Percentiles rank a stretch among this genome's conserved stretches.
Evolutionary conservation across 2,113 vertebrate species (phyloP).

Genomic region (Clarias macrocephalus): DNA sequence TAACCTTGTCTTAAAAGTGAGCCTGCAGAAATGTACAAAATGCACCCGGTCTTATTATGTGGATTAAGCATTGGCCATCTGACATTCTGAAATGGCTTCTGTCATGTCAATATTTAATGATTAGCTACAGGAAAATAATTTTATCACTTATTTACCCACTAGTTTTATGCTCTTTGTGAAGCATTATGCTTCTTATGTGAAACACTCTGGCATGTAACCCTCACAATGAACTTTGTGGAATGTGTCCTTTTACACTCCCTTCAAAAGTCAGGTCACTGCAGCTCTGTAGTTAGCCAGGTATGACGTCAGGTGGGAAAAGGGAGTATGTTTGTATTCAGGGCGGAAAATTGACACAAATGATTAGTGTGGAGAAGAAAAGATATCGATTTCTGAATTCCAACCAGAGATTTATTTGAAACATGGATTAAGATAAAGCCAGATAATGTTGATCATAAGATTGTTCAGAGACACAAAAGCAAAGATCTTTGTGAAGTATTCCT

Average conservation of each 20-base stretch:
- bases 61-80: neutral
- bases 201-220: neutral
- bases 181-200: no score
- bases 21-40: neutral
- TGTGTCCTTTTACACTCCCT: constrained; percentile 4
- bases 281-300: neutral
- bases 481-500: neutral
- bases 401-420: neutral
- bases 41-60: neutral
- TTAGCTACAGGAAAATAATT: neutral
- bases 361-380: neutral
- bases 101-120: neutral
- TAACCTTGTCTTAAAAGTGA: neutral
- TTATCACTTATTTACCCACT: neutral
- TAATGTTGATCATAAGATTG: neutral
- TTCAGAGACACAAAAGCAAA: neutral
- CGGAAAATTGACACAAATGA: neutral
- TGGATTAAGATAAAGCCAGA: neutral
- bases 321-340: neutral
- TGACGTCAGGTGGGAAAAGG: neutral
- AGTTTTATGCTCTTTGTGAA: no score
- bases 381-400: neutral
- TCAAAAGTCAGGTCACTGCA: neutral
- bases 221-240: constrained; percentile 1
- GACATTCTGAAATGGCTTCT: neutral